Conservation (phyloP, 2,113 vertebrate species). For the Melospiza melodia region DNA sequence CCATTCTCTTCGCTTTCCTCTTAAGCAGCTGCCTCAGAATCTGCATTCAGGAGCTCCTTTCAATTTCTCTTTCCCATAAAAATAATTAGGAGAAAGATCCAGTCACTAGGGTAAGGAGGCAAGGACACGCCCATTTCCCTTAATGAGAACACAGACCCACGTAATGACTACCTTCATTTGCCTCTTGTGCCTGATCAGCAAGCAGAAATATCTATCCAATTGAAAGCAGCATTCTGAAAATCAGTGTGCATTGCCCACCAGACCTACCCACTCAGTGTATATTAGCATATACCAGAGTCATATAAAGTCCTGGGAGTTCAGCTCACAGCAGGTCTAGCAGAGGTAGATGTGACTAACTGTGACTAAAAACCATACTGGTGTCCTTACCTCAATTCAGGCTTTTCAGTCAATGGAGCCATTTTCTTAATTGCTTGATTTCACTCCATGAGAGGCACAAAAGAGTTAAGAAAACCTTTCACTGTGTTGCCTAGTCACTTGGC, state of each 20-base stretch:
- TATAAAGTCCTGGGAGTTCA: background rate
- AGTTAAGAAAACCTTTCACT: slow-evolving; percentile 2
- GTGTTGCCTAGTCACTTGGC: background rate
- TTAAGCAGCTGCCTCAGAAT: background rate
- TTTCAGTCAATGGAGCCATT: slow-evolving; percentile 66
- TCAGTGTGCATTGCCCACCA: background rate
- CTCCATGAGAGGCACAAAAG: background rate
- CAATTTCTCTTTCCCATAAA: background rate
- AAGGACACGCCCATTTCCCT: background rate
- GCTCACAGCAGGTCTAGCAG: background rate
- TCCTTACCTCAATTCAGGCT: slow-evolving; percentile 62
- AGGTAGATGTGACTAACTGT: background rate
- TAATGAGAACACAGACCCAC: background rate
- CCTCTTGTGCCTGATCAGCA: background rate
- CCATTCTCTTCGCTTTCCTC: background rate
- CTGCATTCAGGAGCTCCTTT: background rate
- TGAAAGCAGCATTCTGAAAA: background rate
- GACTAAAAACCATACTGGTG: background rate
- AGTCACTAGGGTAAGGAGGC: background rate
- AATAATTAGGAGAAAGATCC: background rate
- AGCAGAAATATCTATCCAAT: background rate
- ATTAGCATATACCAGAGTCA: background rate
- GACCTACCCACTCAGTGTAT: background rate
- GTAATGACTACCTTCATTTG: background rate
- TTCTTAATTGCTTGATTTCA: background rate